Evolutionary conservation across 2,888 invertebrate genomes (phyloP), one percentile per base, ranked within the genome.

Genomic region (Acleris sparsana): DNA sequence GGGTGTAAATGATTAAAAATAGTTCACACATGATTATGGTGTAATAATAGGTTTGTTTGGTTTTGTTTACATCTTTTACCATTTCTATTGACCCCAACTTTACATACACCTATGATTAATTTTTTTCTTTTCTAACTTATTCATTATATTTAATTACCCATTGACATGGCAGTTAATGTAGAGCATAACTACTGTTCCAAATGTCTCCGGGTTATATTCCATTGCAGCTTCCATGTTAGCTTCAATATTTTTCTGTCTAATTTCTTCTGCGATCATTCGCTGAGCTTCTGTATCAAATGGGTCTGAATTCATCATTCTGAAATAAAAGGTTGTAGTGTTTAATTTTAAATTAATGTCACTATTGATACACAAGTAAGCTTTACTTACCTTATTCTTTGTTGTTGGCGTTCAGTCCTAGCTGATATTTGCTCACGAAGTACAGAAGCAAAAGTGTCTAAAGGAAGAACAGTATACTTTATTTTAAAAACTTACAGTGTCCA

Each of bases 211-310:
- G 88, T 99, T 98, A 85, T 98, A 98, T 83, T 99, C 99, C 95
- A 99, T 98, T 0, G 99, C 99, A 1, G 98, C 98, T 83, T 99
- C 98, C 99, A 99, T 99, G 81, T 99, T 99, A 0, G 98, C 97
- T 86, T 99, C 98, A 70, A 99, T 98, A 86, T 99, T 99, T 84
- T 98, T 97, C 80, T 97, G 97, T 75, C 96, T 94, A 71, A 99
- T 99, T 89, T 99, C 98, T 83, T 99, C 98, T 4, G 98, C 99
- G 74, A 99, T 99, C 79, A 98, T 94, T 69, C 96, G 94, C 87
- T 99, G 99, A 0, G 98, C 97, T 85, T 98, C 98, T 0, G 97
- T 96, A 87, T 99, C 98, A 84, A 99, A 99, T 0, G 99, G 99
- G 93, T 99, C 97, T 0, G 98, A 97, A 77, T 96, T 96, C 92